Evolutionary conservation across 2,113 vertebrate genomes (phyloP), one percentile per base, ranked within the genome.

Genomic region (Lepisosteus oculatus): DNA sequence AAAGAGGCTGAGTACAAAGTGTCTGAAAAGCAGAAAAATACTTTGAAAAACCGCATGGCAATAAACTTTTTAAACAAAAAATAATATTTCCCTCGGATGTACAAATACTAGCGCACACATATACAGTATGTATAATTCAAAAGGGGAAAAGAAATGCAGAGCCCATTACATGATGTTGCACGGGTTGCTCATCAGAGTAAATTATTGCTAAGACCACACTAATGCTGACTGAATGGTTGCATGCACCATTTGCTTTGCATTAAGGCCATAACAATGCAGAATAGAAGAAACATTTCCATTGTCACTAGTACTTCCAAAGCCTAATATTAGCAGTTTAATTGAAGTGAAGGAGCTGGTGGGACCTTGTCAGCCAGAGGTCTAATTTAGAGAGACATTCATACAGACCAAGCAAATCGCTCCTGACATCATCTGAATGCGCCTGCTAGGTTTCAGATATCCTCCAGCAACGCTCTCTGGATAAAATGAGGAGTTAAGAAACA

Each of bases 171-270:
- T 29, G 29, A 29, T 29, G 29, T 43, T 29, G 51, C 66, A 54
- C 8, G 51, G 66, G 66, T 15, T 9, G 43, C 29, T 9, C 66
- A 8, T 54, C 8, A 3, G 14, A n/a, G 13, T 68, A n/a, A 68
- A 55, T 51, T 55, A 54, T 17, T 54, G 66, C 29, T 15, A 29
- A 17, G 44, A 55, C 47, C 12, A 29, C 66, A 68, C 11, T 7
- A 44, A 9, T 5, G 45, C 13, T 6, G 43, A 67, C 3, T 2
- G 7, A 12, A 43, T 4, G 47, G 9, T 51, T 44, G 45, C 44
- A 67, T 2, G 43, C 43, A 14, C 43, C 65, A 67, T 17, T 68
- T 54, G 45, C 14, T 55, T 68, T 54, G 66, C 66, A 17, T 68
- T 54, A 54, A 9, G 51, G 45, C 17, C 47, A 43, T 6, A 54